Evolutionary conservation across 2,888 invertebrate genomes (phyloP).

Genomic region (Dynastes maya): DNA sequence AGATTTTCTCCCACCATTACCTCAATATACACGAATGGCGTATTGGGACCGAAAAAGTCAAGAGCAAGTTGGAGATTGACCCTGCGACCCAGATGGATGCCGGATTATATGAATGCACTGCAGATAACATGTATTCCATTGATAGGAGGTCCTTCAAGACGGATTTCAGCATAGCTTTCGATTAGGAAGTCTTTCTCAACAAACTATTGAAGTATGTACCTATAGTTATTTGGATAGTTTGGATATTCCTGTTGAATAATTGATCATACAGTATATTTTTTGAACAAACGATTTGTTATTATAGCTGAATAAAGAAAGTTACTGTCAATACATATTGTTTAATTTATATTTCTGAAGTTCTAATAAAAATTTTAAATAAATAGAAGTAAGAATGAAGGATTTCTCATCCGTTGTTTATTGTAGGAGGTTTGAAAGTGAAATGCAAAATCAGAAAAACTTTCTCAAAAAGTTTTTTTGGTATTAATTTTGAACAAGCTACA

Average conservation of each 20-base stretch:
- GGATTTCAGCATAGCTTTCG: constrained; percentile 92
- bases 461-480: too few species aligned
- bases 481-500: too few species aligned
- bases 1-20: constrained; percentile 91
- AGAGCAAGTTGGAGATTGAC: constrained; percentile 95
- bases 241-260: not conserved
- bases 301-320: too few species aligned
- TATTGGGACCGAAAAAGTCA: constrained; percentile 85
- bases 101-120: constrained; percentile 94
- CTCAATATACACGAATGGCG: constrained; percentile 94
- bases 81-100: constrained; percentile 97
- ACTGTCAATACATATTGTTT: too few species aligned
- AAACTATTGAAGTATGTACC: not conserved
- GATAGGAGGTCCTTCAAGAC: constrained; percentile 94
- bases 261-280: constrained; percentile 22
- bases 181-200: constrained; percentile 71
- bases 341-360: too few species aligned
- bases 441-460: too few species aligned
- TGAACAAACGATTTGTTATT: too few species aligned
- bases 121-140: constrained; percentile 94
- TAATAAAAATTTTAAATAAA: too few species aligned
- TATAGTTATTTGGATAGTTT: not conserved
- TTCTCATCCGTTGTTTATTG: too few species aligned
- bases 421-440: too few species aligned
- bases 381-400: too few species aligned